Conservation (phyloP, 1,140 invertebrate species). For the Limonius californicus region DNA sequence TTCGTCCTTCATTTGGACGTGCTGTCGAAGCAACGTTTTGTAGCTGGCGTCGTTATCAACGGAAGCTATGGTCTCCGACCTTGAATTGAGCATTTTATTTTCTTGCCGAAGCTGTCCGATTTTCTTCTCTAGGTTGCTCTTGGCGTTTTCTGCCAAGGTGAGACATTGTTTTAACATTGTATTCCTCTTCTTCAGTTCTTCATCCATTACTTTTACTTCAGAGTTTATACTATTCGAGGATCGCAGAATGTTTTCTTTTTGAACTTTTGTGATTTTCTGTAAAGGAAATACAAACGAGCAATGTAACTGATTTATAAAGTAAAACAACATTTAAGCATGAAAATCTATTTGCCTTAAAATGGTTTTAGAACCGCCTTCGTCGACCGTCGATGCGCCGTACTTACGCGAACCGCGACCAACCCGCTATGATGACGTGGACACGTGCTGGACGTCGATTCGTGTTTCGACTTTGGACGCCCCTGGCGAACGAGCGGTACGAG, state of each 20-base stretch:
- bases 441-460: too few species aligned
- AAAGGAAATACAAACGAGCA: too few species aligned
- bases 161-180: slow-evolving; percentile 29
- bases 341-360: too few species aligned
- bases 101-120: slow-evolving; percentile 33
- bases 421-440: too few species aligned
- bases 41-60: slow-evolving; percentile 20
- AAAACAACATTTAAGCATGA: too few species aligned
- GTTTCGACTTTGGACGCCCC: too few species aligned
- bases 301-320: too few species aligned
- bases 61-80: background rate
- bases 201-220: slow-evolving; percentile 23
- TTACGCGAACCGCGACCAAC: too few species aligned
- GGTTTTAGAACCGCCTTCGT: too few species aligned
- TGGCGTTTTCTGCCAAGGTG: slow-evolving; percentile 33
- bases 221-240: background rate
- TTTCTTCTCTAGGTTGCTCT: slow-evolving; percentile 36
- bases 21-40: slow-evolving; percentile 30
- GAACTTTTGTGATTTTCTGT: slow-evolving; percentile 7
- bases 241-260: slow-evolving; percentile 26
- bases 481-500: too few species aligned
- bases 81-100: slow-evolving; percentile 29
- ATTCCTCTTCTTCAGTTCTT: slow-evolving; percentile 36
- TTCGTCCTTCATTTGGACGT: slow-evolving; percentile 29
- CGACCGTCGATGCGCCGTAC: too few species aligned